phyloP scores from a whole-genome alignment of 2,888 invertebrate species.

The Altica lythri region DNA sequence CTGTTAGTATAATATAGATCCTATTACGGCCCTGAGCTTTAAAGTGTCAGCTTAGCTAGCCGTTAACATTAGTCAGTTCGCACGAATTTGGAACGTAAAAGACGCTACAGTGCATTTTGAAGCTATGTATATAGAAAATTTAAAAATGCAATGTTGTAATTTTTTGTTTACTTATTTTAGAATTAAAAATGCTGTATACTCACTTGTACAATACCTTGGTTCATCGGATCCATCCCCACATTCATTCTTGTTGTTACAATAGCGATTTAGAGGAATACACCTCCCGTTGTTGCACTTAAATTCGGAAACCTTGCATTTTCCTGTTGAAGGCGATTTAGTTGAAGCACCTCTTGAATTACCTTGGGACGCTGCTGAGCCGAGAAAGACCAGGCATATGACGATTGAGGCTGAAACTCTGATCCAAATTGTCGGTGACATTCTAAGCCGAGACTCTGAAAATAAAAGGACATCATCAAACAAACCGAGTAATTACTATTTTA shows the following conservation, averaged over 20 bases:
- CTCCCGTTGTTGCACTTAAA: conserved; percentile 70
- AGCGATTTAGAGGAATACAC: conserved; percentile 73
- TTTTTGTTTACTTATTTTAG: too few species aligned
- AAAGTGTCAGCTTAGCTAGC: too few species aligned
- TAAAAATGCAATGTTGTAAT: too few species aligned
- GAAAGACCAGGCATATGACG: conserved; percentile 25
- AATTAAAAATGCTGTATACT: conserved; percentile 56
- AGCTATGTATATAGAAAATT: too few species aligned
- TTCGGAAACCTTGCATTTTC: conserved; percentile 69
- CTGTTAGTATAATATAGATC: too few species aligned
- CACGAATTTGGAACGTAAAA: too few species aligned
- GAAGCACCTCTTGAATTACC: conserved; percentile 12
- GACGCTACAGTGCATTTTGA: too few species aligned
- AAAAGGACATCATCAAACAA: too few species aligned
- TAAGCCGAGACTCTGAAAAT: too few species aligned
- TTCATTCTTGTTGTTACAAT: conserved; percentile 79
- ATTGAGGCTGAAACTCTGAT: conserved; percentile 28
- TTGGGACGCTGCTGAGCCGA: conserved; percentile 9
- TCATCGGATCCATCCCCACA: conserved; percentile 83
- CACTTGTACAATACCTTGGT: conserved; percentile 80
- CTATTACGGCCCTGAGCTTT: too few species aligned
- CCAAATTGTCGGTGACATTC: conserved; percentile 28
- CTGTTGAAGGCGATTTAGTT: conserved; percentile 11
- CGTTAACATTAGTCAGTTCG: too few species aligned
- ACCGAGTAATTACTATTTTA: too few species aligned